A percentile compares a stretch with the other conserved stretches of the same genome.
Evolutionary conservation across 2,113 vertebrate species (phyloP).

Genomic region (Rhinopithecus roxellana): DNA sequence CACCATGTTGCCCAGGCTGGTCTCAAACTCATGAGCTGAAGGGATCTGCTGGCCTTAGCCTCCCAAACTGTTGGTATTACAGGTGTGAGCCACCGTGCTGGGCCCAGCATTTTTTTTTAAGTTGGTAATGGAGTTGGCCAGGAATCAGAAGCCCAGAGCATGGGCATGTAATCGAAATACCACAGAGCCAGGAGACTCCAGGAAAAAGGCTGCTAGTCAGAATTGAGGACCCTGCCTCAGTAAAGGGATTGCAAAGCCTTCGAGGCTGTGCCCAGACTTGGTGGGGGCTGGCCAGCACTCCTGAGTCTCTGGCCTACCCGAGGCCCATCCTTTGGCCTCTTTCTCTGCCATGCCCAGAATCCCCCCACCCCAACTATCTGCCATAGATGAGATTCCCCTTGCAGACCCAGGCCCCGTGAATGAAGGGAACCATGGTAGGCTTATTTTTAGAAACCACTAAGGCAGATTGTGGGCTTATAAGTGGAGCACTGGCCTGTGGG

Average conservation of each 20-base stretch:
- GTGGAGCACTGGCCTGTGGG: background rate
- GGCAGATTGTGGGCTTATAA: background rate
- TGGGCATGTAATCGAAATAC: background rate
- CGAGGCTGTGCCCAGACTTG: background rate
- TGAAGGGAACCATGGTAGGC: background rate
- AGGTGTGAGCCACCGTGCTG: too few species aligned
- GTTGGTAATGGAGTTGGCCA: background rate
- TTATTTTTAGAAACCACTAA: background rate
- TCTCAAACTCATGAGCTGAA: too few species aligned
- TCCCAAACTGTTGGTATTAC: too few species aligned
- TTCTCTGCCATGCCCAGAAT: background rate
- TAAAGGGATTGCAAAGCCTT: background rate
- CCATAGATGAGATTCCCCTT: background rate
- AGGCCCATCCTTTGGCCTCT: background rate
- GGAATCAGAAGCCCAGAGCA: background rate
- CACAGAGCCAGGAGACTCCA: background rate
- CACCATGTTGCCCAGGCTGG: too few species aligned
- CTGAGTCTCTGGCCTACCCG: background rate
- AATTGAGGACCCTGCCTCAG: background rate
- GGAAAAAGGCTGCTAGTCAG: background rate
- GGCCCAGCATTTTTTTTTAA: background rate
- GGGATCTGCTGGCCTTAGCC: too few species aligned
- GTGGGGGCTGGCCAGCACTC: background rate
- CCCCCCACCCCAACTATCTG: background rate
- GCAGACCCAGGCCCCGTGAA: background rate